Conservation (phyloP, 1,140 invertebrate species). For the Asbolus verrucosus region DNA sequence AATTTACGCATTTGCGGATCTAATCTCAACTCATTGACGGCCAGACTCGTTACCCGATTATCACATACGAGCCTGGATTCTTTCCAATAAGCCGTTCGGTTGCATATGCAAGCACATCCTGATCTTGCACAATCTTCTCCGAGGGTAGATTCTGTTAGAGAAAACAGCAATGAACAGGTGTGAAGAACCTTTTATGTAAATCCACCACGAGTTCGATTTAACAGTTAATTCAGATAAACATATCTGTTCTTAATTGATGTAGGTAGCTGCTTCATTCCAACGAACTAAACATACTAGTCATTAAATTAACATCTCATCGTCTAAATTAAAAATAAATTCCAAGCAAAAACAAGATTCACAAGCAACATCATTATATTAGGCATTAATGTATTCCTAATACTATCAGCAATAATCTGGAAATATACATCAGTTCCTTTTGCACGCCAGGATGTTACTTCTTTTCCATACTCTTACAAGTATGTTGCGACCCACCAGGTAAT, state of each 20-base stretch:
- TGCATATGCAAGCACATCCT: not conserved
- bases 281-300: constrained; percentile 19
- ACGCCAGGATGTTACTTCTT: no score
- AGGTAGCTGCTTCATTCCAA: constrained; percentile 18
- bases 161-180: no score
- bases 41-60: not conserved
- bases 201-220: no score
- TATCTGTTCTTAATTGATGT: constrained; percentile 26
- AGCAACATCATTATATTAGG: not conserved
- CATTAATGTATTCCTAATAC: constrained; percentile 9
- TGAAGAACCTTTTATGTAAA: no score
- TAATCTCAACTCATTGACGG: constrained; percentile 16
- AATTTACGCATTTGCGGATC: constrained; percentile 23
- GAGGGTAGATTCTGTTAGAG: no score
- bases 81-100: no score
- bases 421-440: not conserved
- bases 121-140: not conserved
- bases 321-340: constrained; percentile 30
- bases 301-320: constrained; percentile 27
- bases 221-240: constrained; percentile 17
- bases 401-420: not conserved
- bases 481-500: no score
- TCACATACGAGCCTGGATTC: no score
- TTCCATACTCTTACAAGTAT: no score
- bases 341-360: constrained; percentile 1